Percentiles rank a stretch among this genome's conserved stretches.
Conservation (phyloP, 2,113 vertebrate genomes). For the Eptatretus burgeri region DNA sequence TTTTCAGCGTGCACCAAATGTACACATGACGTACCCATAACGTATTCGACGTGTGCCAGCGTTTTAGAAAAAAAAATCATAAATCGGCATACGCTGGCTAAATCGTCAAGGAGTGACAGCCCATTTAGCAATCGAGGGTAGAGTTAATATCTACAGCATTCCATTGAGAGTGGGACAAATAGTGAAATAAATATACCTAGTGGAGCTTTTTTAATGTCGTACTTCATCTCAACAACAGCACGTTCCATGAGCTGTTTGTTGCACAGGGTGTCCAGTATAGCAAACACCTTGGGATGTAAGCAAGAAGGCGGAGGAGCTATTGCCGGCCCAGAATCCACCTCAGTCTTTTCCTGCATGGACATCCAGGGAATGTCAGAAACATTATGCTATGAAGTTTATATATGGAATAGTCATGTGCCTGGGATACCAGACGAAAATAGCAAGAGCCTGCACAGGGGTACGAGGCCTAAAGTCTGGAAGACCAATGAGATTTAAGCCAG, state of each 20-base stretch:
- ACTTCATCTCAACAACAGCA: conserved; percentile 65
- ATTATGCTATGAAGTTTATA: too few relatives aligned
- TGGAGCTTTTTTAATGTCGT: conserved; percentile 48
- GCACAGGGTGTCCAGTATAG: conserved; percentile 44
- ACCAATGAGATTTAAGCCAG: too few relatives aligned
- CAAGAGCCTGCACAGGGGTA: neutral
- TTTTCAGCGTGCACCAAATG: too few relatives aligned
- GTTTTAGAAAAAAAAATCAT: too few relatives aligned
- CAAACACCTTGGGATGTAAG: conserved; percentile 28
- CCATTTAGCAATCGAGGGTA: too few relatives aligned
- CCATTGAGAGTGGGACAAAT: neutral
- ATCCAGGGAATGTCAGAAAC: too few relatives aligned
- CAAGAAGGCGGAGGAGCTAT: conserved; percentile 12
- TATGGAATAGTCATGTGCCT: too few relatives aligned
- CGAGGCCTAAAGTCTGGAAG: neutral
- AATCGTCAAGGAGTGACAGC: too few relatives aligned
- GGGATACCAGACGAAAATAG: conserved; percentile 11
- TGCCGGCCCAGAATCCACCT: neutral
- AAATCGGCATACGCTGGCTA: too few relatives aligned
- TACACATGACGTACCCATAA: too few relatives aligned
- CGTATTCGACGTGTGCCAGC: too few relatives aligned
- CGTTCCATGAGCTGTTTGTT: conserved; percentile 54
- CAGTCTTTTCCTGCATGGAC: conserved; percentile 10
- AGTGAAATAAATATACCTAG: conserved; percentile 19
- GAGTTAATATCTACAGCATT: too few relatives aligned